These are phyloP conservation scores for Delia radicum DNA, from an alignment of 1,140 invertebrate genomes.

Conservation along the genomic window DNA sequence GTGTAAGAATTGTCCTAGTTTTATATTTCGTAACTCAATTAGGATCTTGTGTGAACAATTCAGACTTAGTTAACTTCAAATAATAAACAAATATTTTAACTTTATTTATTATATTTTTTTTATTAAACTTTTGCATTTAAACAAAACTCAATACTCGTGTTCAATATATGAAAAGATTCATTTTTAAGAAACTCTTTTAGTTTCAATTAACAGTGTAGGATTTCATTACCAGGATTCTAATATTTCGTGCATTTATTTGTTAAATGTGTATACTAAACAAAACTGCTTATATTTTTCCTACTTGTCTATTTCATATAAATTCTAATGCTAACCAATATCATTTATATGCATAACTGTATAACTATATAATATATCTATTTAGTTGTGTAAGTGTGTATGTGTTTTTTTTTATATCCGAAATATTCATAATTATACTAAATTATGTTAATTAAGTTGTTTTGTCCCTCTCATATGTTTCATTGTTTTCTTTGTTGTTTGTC, in stretches of 20 bases:
- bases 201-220: neutral
- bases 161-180: too few species aligned
- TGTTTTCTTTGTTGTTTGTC: neutral
- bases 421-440: neutral
- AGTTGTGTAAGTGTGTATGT: conserved; percentile 13
- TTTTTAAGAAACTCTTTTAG: too few species aligned
- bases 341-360: neutral
- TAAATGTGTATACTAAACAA: neutral
- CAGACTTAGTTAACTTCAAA: too few species aligned
- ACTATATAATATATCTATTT: neutral
- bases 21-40: too few species aligned
- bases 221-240: neutral
- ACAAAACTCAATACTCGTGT: too few species aligned
- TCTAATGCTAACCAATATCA: neutral
- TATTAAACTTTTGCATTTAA: too few species aligned
- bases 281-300: neutral
- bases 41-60: too few species aligned
- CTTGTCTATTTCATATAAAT: neutral
- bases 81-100: too few species aligned
- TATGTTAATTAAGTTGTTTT: conserved; percentile 32
- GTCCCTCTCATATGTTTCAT: conserved; percentile 28
- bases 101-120: too few species aligned
- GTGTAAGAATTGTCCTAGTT: too few species aligned
- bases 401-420: neutral
- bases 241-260: neutral